Evolutionary conservation across 2,888 invertebrate genomes (phyloP).

Genomic region (Aspidapion aeneum): DNA sequence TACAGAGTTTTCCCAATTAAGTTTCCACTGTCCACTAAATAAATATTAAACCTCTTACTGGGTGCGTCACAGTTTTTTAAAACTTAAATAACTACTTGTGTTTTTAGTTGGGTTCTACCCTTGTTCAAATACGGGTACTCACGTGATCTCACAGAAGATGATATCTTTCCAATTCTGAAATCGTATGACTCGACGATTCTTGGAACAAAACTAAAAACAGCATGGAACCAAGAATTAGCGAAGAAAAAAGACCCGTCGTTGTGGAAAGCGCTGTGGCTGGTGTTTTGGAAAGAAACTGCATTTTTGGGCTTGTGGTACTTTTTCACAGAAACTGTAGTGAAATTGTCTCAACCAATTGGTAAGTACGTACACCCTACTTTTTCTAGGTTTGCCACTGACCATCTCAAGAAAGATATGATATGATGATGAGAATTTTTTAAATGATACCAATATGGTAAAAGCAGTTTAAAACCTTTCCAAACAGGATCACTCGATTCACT

Average conservation of each 20-base stretch:
- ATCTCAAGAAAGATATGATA: neutral
- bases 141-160: constrained; percentile 49
- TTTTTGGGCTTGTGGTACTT: constrained; percentile 21
- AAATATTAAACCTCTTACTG: no score
- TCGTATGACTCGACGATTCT: constrained; percentile 47
- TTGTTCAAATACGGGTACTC: constrained; percentile 49
- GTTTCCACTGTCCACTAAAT: no score
- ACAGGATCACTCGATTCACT: no score
- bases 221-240: constrained; percentile 35
- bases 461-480: no score
- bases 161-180: constrained; percentile 49
- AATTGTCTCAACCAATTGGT: no score
- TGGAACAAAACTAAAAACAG: constrained; percentile 44
- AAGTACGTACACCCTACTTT: constrained; percentile 15
- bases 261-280: constrained; percentile 29
- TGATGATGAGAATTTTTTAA: neutral
- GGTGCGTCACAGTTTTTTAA: no score
- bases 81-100: no score
- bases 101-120: constrained; percentile 53
- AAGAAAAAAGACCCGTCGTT: constrained; percentile 31
- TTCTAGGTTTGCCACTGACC: neutral
- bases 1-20: no score
- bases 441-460: neutral
- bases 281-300: constrained; percentile 29
- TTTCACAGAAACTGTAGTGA: constrained; percentile 25